phyloP scores from a whole-genome alignment of 92 coral and sea anemone genomes.

The Porites evermanni region DNA sequence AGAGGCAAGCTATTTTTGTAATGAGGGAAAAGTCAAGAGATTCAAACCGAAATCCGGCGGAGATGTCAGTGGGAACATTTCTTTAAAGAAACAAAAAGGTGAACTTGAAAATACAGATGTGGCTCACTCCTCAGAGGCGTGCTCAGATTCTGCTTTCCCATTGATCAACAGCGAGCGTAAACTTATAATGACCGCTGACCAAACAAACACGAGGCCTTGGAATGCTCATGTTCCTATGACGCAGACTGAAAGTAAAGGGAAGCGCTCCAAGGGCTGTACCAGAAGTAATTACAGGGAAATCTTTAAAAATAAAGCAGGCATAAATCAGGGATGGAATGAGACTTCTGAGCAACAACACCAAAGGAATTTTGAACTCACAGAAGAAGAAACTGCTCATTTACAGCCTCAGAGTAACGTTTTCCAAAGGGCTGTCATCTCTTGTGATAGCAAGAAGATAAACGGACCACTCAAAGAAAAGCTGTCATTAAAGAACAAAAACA shows the following conservation, averaged over 20 bases:
- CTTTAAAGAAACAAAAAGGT: background rate
- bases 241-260: background rate
- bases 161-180: background rate
- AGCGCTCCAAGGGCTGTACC: background rate
- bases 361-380: background rate
- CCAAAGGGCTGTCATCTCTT: background rate
- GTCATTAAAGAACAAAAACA: background rate
- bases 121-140: background rate
- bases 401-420: background rate
- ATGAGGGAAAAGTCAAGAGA: background rate
- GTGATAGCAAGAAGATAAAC: background rate
- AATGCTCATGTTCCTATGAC: background rate
- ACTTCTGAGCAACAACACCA: background rate
- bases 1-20: background rate
- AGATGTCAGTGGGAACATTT: background rate
- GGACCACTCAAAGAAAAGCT: background rate
- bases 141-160: background rate
- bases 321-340: background rate
- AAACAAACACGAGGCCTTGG: background rate
- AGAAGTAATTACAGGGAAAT: no score
- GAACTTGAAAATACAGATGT: background rate
- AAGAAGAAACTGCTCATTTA: background rate
- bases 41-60: background rate
- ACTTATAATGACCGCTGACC: background rate
- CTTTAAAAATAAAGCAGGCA: background rate